Evolutionary conservation across 2,888 invertebrate species (phyloP).

Genomic region (Keiferia lycopersicella): DNA sequence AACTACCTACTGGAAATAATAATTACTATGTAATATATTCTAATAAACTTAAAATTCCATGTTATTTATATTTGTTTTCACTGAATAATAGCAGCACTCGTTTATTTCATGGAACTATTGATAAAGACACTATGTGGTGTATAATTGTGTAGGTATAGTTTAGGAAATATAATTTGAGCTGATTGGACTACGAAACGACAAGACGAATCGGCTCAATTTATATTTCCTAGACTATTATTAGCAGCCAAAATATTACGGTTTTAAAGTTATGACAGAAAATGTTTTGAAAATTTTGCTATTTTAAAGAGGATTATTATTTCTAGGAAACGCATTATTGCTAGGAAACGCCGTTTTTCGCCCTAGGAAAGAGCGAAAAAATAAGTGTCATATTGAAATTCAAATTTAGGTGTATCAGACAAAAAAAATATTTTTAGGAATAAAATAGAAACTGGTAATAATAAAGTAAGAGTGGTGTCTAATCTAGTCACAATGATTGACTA

Average conservation of each 20-base stretch:
- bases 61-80: neutral
- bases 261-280: no score
- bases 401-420: neutral
- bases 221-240: no score
- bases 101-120: neutral
- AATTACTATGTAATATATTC: neutral
- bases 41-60: neutral
- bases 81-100: neutral
- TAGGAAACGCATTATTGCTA: neutral
- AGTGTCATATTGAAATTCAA: neutral
- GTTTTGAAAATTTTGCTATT: no score
- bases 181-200: no score
- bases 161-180: no score
- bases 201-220: no score
- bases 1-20: neutral
- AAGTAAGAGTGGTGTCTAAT: neutral
- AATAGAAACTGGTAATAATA: neutral
- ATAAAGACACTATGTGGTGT: neutral
- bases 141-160: no score
- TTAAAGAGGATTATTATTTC: neutral
- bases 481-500: conserved; percentile 9
- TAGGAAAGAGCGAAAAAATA: neutral
- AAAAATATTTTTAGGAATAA: neutral
- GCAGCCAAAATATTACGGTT: no score
- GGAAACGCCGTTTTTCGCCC: no score